phyloP scores from a whole-genome alignment of 2,888 invertebrate genomes.

The Steinernema hermaphroditum region DNA sequence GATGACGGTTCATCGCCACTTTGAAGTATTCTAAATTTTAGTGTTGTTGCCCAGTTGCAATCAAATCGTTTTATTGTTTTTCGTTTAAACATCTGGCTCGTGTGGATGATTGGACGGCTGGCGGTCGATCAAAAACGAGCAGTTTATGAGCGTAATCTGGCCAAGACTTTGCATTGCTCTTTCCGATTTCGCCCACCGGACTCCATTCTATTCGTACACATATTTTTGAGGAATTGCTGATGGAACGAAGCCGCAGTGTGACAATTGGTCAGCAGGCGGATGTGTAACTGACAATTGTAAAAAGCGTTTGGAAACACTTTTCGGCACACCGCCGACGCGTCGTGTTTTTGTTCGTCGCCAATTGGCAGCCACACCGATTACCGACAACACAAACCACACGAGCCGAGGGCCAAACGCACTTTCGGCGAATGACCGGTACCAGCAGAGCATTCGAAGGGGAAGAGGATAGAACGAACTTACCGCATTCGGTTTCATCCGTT shows the following conservation, averaged over 20 bases:
- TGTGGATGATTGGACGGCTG: conserved; percentile 27
- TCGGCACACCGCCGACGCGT: conserved; percentile 26
- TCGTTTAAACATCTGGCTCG: conserved; percentile 16
- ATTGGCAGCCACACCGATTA: conserved; percentile 8
- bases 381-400: conserved; percentile 29
- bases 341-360: conserved; percentile 25
- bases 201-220: conserved; percentile 24
- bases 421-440: conserved; percentile 2
- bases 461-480: conserved; percentile 72
- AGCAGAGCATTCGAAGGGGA: not conserved
- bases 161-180: conserved; percentile 2
- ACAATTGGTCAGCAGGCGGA: conserved; percentile 31
- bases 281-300: conserved; percentile 29
- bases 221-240: conserved; percentile 24
- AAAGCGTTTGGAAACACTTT: conserved; percentile 31
- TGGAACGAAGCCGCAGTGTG: conserved; percentile 22
- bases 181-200: not conserved
- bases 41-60: conserved; percentile 2
- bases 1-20: conserved; percentile 45
- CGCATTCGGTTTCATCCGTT: conserved; percentile 86
- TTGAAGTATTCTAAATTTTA: conserved; percentile 54
- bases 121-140: conserved; percentile 26
- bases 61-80: conserved; percentile 17
- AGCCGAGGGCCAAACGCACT: not conserved
- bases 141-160: conserved; percentile 20